Base-by-base conservation (phyloP, 1,140 invertebrate genomes). In the Trigoniulus corallinus region DNA sequence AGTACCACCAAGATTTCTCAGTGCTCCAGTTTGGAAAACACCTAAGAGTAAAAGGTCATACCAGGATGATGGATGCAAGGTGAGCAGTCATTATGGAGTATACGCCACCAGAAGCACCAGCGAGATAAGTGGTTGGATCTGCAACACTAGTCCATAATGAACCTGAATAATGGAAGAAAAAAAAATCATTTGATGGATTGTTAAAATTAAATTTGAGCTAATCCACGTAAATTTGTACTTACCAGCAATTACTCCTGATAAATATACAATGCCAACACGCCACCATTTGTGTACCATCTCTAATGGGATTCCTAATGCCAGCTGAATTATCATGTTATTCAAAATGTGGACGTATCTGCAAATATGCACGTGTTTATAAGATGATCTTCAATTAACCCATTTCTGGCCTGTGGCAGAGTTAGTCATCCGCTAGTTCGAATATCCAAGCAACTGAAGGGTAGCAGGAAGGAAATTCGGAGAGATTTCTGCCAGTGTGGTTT, bases 31-130 rank as follows among this genome's bases (percentile, higher is more conserved):
- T n/a, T n/a, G n/a, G n/a, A n/a, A n/a, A n/a, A n/a, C n/a, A n/a
- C n/a, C n/a, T n/a, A n/a, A n/a, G n/a, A 21, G 3, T 18, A 4
- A 21, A 27, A 25, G 3, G 3, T 51, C n/a, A 53, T 66, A 88
- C 86, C 78, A 96, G 80, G 54, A 96, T 78, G 37, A 98, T 84
- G 21, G 87, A 93, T 15, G 94, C 88, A 41, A 98, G 74, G 63
- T 98, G 93, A 13, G 92, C 93, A 0, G 92, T 82, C 21, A 98
- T 87, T 3, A 98, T 60, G 3, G 93, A 87, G 66, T 98, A 98
- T 0, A 94, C 92, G 0, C 93, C 94, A 12, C 91, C 93, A 37
- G 88, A 94, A 4, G 94, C 93, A 22, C 94, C 94, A 12, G 89
- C 92, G 2, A 98, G 67, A 57, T 75, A 89, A 1, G 88, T 84